Evolutionary conservation across 2,113 vertebrate genomes (phyloP).

Genomic region (Balaeniceps rex): DNA sequence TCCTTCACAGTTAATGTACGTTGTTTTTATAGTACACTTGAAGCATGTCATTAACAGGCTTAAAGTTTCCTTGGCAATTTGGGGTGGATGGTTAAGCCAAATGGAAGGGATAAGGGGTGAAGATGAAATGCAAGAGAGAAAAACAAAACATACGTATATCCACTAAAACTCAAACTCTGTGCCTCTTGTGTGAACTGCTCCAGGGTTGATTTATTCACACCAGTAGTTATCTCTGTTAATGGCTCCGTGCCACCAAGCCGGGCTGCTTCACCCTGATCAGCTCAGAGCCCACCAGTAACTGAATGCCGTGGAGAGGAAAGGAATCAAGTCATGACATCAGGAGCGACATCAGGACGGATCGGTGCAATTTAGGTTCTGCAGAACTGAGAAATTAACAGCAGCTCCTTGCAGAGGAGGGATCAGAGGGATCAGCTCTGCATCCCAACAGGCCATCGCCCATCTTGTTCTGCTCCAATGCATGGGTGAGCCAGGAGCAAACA

Average conservation of each 20-base stretch:
- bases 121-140: background rate
- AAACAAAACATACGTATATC: background rate
- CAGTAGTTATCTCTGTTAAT: background rate
- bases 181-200: background rate
- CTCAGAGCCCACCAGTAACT: background rate
- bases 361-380: background rate
- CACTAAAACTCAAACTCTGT: background rate
- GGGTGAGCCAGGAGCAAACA: background rate
- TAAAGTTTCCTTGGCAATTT: background rate
- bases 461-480: background rate
- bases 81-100: background rate
- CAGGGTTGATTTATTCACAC: background rate
- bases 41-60: background rate
- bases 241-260: background rate
- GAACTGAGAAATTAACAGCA: background rate
- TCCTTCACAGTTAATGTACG: background rate
- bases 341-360: rapidly evolving
- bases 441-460: background rate
- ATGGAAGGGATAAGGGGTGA: background rate
- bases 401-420: background rate
- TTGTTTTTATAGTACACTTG: background rate
- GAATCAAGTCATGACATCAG: too few species aligned
- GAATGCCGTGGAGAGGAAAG: background rate
- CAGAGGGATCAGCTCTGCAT: background rate
- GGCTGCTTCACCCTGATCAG: background rate